Base-by-base conservation (phyloP, 2,797 vertebrate species). In the Podarcis lilfordi region DNA sequence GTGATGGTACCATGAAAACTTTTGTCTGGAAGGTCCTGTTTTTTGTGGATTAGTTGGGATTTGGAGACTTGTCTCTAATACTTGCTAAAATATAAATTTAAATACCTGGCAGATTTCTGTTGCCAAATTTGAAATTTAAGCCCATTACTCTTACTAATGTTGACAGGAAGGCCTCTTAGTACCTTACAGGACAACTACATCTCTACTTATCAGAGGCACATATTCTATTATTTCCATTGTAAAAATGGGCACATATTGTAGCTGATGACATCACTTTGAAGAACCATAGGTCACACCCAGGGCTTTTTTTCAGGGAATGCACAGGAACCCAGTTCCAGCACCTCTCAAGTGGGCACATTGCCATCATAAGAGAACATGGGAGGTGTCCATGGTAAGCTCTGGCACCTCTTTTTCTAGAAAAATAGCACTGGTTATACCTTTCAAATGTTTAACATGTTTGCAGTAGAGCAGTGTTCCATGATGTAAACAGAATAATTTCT, bases 181-280 rank as follows among this genome's bases (percentile, higher is more conserved):
- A 25, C 61, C 15, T 90, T 86, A 89, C n/a, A 88, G 55, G 50
- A 1, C 4, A 2, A 71, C 43, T 23, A 13, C 25, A 35, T 3
- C 86, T 85, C 79, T 81, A 71, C 59, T 19, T 74, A 74, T 21
- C 72, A 74, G 72, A 37, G 5, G 19, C 35, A 45, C 92, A 90
- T 86, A 92, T 64, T 79, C 82, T 90, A 37, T n/a, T 72, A 91
- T 69, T 93, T 95, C 90, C 93, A 93, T 83, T 92, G 91, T 92
- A 92, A 89, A 89, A 91, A 88, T 82, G 78, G 80, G 89, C 86
- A 78, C 91, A 79, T 64, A 91, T 32, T 82, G 40, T 92, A 91
- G 77, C 35, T 91, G 92, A 84, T 32, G 10, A 92, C 91, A 84
- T 59, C 50, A 86, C 85, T 95, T 93, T 93, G 37, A 89, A 92